Conservation (phyloP, 2,888 invertebrate species). For the Drosophila acutilabella region DNA sequence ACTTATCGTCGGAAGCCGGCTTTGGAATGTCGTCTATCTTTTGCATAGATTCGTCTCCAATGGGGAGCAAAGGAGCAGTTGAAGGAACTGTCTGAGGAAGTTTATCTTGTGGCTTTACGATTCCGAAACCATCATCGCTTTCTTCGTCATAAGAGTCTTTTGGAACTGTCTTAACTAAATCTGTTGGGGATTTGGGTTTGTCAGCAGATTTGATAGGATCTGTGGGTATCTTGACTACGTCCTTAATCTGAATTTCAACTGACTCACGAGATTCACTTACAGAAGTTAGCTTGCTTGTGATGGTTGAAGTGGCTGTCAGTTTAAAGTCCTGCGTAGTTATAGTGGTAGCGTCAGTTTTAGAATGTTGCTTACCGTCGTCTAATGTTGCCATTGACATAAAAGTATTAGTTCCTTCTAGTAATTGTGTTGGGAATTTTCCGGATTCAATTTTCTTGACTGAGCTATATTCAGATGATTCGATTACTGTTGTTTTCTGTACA, state of each 20-base stretch:
- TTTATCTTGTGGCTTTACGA: neutral
- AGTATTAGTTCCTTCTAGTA: neutral
- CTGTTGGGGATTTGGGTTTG: too few relatives aligned
- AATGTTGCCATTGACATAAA: neutral
- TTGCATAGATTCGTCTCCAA: too few relatives aligned
- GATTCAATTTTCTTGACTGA: neutral
- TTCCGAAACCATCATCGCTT: neutral
- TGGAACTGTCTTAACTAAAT: too few relatives aligned
- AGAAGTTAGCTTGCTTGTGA: neutral
- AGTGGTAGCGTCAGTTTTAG: neutral
- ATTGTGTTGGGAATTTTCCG: slow-evolving; percentile 43
- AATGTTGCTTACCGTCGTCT: neutral
- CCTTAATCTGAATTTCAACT: neutral
- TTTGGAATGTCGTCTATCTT: too few relatives aligned
- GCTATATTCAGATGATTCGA: neutral
- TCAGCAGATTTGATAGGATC: neutral
- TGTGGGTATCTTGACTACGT: neutral
- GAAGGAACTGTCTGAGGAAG: neutral
- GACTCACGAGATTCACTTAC: slow-evolving; percentile 2
- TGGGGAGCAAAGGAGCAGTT: too few relatives aligned
- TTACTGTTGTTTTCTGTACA: neutral
- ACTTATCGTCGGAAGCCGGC: too few relatives aligned
- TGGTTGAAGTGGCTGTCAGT: neutral
- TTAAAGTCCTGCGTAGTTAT: neutral
- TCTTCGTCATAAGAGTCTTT: too few relatives aligned